Base-by-base conservation (phyloP, 1,140 invertebrate genomes). In the Cyphomyrmex costatus region DNA sequence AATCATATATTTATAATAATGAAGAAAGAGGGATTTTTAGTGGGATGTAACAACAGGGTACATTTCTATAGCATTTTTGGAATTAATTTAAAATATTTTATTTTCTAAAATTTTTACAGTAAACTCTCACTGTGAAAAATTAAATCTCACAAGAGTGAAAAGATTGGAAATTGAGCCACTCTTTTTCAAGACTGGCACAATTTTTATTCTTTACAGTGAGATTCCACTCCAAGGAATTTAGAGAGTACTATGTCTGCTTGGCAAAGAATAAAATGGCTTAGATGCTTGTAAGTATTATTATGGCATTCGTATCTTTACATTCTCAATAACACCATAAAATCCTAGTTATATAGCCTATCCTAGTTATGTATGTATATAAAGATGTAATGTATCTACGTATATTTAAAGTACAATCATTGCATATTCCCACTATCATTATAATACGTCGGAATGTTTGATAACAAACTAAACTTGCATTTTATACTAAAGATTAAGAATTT, bases 271-370 rank as follows among this genome's bases (percentile, higher is more conserved):
- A 46, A 46, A 21, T 42, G 58, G 30, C 33, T 27, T 53, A 19
- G 42, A 65, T 19, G 49, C 51, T 42, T 21, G 21, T n/a, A 7
- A 19, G 4, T 49, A 16, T 49, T 63, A 46, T 77, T 14, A 27
- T 65, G 30, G 12, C 33, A 19, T 71, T 46, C 21, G 12, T 56
- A 80, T 80, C 30, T 58, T 24, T 24, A 30, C 24, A 14, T 21
- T 19, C 14, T 82, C 73, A 60, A 58, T 60, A 73, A 14, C n/a
- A n/a, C 36, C 24, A 60, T 73, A 83, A 74, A 83, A 30, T 49
- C 2, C 14, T 53, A 24, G 16, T 58, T 82, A 71, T 12, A 73
- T 42, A 42, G 10, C 8, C 36, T 42, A 42, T 42, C 36, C 36
- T 42, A 42, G 2, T 19, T 19, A 24, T 27, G 8, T 27, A 24